Conservation (phyloP, 2,888 invertebrate genomes). For the Sympetrum striolatum region DNA sequence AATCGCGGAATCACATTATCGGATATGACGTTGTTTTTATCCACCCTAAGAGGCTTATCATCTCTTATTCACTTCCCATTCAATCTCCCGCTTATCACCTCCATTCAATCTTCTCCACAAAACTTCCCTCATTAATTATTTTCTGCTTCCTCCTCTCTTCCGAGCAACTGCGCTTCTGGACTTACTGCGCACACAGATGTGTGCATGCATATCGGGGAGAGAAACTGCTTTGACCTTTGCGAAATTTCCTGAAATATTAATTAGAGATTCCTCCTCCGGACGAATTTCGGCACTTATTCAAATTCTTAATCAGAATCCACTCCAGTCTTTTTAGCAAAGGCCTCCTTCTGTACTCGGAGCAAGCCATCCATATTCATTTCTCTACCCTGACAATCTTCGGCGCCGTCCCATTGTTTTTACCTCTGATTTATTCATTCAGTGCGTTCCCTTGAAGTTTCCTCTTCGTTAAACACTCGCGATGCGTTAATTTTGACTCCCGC, state of each 20-base stretch:
- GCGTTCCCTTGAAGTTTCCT: neutral
- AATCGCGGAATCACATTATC: too few relatives aligned
- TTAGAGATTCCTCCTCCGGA: neutral
- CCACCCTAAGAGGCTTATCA: too few relatives aligned
- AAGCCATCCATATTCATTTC: too few relatives aligned
- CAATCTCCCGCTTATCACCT: neutral
- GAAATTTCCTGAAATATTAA: neutral
- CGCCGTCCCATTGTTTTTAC: neutral
- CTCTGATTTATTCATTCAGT: neutral
- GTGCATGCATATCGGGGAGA: neutral
- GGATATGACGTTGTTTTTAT: too few relatives aligned
- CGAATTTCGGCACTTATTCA: neutral
- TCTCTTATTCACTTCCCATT: neutral
- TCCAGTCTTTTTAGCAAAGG: too few relatives aligned
- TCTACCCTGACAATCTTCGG: too few relatives aligned
- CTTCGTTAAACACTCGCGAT: neutral
- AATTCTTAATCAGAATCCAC: neutral
- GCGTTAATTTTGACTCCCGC: too few relatives aligned
- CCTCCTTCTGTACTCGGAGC: too few relatives aligned
- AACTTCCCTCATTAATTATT: conserved; percentile 10
- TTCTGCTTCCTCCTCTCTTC: neutral
- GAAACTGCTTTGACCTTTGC: neutral
- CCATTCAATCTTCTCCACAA: neutral
- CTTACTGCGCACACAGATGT: neutral
- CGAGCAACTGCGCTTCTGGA: neutral